These are phyloP conservation scores for Pipra filicauda DNA, from an alignment of 2,113 vertebrate species.

Conservation along the genomic window DNA sequence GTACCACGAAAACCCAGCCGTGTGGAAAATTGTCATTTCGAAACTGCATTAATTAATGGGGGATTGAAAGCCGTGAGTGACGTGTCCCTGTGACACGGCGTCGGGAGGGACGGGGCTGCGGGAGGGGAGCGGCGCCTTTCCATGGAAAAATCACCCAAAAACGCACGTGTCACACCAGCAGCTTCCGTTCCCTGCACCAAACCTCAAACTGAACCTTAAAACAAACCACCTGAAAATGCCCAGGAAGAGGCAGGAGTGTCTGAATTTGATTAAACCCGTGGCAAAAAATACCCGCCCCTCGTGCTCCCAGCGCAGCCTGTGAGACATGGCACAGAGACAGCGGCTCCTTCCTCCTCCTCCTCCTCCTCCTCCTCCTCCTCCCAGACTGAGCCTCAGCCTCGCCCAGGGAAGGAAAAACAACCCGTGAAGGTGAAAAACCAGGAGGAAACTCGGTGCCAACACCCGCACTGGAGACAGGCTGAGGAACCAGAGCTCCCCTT, in stretches of 20 bases:
- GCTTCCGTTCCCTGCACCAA: neutral
- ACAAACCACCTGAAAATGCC: fast-evolving
- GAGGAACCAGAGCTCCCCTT: neutral
- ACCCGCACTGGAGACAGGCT: fast-evolving
- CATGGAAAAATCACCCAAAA: neutral
- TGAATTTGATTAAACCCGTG: too few relatives aligned
- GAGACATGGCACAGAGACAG: fast-evolving
- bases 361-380: neutral
- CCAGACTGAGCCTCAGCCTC: neutral
- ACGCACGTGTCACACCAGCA: neutral
- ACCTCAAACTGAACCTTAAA: neutral
- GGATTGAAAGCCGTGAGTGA: neutral
- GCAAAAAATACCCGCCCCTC: fast-evolving
- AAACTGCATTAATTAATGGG: neutral
- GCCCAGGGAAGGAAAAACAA: neutral
- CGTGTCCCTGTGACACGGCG: neutral
- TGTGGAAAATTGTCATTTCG: neutral
- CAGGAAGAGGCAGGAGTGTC: neutral
- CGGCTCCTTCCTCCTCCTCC: fast-evolving
- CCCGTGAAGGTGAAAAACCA: neutral
- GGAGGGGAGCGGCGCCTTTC: neutral
- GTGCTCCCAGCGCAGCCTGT: neutral
- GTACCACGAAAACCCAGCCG: fast-evolving
- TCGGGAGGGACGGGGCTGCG: neutral
- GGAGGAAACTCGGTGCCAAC: fast-evolving